These are phyloP conservation scores for Aporophyla nigra DNA, from an alignment of 2,888 invertebrate genomes.

Conservation along the genomic window DNA sequence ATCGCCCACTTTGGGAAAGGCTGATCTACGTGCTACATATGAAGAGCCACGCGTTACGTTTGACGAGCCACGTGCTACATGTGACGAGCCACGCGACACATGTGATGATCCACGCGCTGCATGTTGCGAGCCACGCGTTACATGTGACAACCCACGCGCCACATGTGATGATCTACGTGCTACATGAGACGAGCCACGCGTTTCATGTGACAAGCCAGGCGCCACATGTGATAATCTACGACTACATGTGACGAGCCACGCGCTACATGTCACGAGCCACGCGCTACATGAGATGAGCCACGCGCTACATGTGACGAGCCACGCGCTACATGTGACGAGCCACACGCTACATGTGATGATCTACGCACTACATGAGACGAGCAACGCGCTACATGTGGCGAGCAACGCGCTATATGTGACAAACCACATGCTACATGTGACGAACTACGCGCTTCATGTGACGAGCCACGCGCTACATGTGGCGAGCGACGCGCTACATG, in stretches of 20 bases:
- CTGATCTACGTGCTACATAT: neutral
- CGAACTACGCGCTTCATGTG: neutral
- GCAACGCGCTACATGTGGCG: neutral
- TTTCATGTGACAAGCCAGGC: neutral
- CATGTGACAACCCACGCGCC: neutral
- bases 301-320: neutral
- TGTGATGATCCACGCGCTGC: too few species aligned
- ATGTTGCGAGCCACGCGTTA: neutral
- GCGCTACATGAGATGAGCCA: too few species aligned
- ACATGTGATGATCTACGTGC: too few species aligned
- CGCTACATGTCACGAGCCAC: neutral
- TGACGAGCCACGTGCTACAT: neutral
- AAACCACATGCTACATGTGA: neutral
- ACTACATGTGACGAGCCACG: too few species aligned
- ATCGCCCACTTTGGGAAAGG: too few species aligned
- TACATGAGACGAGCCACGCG: neutral
- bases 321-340: neutral
- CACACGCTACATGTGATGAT: neutral
- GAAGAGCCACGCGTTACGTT: neutral
- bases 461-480: neutral
- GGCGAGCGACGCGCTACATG: neutral
- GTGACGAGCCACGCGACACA: neutral
- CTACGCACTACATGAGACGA: neutral
- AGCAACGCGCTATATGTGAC: too few species aligned
- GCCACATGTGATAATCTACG: neutral